phyloP scores from a whole-genome alignment of 1,140 invertebrate genomes.

The Acromyrmex heyeri region DNA sequence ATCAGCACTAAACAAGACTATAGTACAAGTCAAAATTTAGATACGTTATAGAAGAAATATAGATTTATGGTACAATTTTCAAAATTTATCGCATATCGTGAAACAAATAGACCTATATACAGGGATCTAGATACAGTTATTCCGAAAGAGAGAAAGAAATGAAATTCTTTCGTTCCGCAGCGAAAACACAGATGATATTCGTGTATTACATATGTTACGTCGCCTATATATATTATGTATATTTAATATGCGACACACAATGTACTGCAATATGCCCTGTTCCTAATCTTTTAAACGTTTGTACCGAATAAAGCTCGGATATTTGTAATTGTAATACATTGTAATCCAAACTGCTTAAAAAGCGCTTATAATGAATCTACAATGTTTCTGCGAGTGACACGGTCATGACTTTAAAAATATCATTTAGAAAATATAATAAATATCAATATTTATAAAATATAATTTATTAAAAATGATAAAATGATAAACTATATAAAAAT shows the following conservation, averaged over 20 bases:
- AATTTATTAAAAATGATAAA: neutral
- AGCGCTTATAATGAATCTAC: neutral
- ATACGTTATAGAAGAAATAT: constrained; percentile 3
- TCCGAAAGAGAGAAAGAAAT: neutral
- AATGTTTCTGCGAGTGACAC: neutral
- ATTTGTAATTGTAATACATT: constrained; percentile 61
- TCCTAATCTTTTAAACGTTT: constrained; percentile 68
- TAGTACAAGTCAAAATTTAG: constrained; percentile 43
- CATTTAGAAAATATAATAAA: neutral
- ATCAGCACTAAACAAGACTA: neutral
- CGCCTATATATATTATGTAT: neutral
- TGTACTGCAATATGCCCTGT: constrained; percentile 41
- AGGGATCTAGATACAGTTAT: neutral
- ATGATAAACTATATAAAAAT: constrained; percentile 8
- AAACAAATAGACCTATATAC: constrained; percentile 18
- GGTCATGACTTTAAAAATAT: neutral
- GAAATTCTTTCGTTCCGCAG: neutral
- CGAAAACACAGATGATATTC: constrained; percentile 1
- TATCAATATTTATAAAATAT: neutral
- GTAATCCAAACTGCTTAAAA: constrained; percentile 1
- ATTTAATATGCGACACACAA: constrained; percentile 7
- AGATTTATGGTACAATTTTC: neutral
- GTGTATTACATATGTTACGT: neutral
- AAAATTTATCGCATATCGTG: constrained; percentile 6
- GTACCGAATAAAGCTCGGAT: constrained; percentile 68